Evolutionary conservation across 2,888 invertebrate genomes (phyloP).

Genomic region (Drosophila anomalata): DNA sequence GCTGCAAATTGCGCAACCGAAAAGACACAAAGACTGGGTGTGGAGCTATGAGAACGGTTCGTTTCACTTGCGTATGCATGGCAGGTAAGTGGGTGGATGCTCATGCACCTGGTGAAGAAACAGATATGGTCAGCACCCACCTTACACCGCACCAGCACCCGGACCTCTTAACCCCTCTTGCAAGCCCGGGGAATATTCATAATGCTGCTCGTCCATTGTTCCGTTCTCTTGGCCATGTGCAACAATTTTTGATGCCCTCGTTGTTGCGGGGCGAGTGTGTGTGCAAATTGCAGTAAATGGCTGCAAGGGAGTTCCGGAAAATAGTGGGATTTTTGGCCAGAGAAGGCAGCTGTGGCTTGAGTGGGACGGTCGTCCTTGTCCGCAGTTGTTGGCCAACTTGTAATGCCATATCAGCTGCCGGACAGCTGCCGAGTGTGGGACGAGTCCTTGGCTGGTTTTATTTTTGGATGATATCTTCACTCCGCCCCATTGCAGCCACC

Average conservation of each 20-base stretch:
- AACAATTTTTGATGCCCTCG: conserved; percentile 42
- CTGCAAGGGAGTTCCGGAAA: conserved; percentile 36
- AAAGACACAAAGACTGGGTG: background rate
- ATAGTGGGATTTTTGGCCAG: background rate
- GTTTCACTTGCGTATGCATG: conserved; percentile 47
- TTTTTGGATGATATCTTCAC: conserved; percentile 45
- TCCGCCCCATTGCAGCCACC: conserved; percentile 2
- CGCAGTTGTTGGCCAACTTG: conserved; percentile 70
- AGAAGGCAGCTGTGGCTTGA: background rate
- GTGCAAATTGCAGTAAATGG: conserved; percentile 68
- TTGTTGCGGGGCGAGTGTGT: conserved; percentile 1
- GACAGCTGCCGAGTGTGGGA: conserved; percentile 46
- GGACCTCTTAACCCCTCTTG: conserved; percentile 11
- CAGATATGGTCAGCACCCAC: conserved; percentile 19
- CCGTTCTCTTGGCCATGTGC: conserved; percentile 39
- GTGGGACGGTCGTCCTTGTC: conserved; percentile 58
- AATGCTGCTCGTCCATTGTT: conserved; percentile 46
- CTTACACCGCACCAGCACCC: background rate
- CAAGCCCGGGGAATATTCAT: conserved; percentile 34
- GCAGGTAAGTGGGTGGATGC: conserved; percentile 36
- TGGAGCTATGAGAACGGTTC: conserved; percentile 10
- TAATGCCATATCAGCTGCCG: conserved; percentile 72
- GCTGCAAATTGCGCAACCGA: conserved; percentile 45
- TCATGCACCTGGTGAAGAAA: conserved; percentile 22
- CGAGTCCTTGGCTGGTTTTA: conserved; percentile 29